Base-by-base conservation (phyloP, 1,140 invertebrate species). In the Ceratina australensis region DNA sequence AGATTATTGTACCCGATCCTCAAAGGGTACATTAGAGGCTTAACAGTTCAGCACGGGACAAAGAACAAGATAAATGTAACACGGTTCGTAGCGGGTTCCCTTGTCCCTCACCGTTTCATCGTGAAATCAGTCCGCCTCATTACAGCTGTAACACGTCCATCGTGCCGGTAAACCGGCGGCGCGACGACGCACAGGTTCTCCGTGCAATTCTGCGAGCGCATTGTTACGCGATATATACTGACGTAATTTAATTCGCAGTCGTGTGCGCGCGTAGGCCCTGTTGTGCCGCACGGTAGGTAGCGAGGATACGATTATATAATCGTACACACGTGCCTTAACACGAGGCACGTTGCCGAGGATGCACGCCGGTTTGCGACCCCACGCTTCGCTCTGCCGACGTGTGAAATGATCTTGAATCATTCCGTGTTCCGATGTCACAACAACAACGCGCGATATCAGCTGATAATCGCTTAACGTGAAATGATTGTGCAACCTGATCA, bases 211-310 rank as follows among this genome's bases (percentile, higher is more conserved):
- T 66, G 60, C 65, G 65, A 82, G 83, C 82, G 73, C 83, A 82
- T 85, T 85, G 84, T 86, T 86, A 86, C 77, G 71, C 77, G 84
- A 85, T 86, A 86, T 79, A 85, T 80, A 82, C 84, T 80, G 78
- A 74, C 80, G 82, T 86, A 85, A 86, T 86, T 86, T 86, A 85
- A 86, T 86, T 86, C 69, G 74, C 67, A 49, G 82, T 71, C 65
- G 75, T 81, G 66, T 81, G 69, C 56, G 64, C 64, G 82, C 42
- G 15, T 33, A 33, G 33, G 33, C 61, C 64, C 52, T 59, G 52
- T 42, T 33, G 33, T 33, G 7, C n/a, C n/a, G 78, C 26, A 24
- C 67, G 7, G 49, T 64, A 49, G 54, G 16, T 49, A 69, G 54
- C 16, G 59, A 65, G 61, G 59, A 79, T 65, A 81, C n/a, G n/a